phyloP scores from a whole-genome alignment of 2,888 invertebrate genomes.

The Hydrotaea cyrtoneurina region DNA sequence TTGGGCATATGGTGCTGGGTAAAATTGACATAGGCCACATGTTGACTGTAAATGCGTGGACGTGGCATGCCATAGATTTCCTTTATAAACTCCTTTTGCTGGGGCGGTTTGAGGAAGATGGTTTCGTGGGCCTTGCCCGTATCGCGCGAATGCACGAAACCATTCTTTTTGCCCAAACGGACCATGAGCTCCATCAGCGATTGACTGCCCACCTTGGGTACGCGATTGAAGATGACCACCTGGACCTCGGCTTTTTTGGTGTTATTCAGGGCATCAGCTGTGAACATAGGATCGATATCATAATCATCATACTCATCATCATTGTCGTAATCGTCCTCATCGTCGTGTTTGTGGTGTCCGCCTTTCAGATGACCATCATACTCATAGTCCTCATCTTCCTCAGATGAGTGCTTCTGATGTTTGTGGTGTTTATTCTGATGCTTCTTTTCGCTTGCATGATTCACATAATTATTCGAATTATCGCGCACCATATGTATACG shows the following conservation, averaged over 20 bases:
- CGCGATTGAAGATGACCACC: constrained; percentile 92
- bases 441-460: background rate
- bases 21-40: constrained; percentile 94
- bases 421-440: constrained; percentile 57
- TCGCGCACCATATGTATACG: background rate
- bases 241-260: constrained; percentile 82
- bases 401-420: constrained; percentile 13
- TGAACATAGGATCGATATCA: constrained; percentile 60
- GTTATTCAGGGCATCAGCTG: constrained; percentile 75
- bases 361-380: background rate
- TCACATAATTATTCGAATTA: background rate
- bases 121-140: constrained; percentile 91
- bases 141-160: constrained; percentile 84
- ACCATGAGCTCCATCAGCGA: constrained; percentile 92
- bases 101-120: constrained; percentile 87
- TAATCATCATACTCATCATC: constrained; percentile 50
- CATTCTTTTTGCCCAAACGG: constrained; percentile 82
- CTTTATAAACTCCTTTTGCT: constrained; percentile 87
- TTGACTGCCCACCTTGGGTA: constrained; percentile 94
- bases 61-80: constrained; percentile 85
- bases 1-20: constrained; percentile 88
- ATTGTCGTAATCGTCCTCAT: background rate
- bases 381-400: background rate
- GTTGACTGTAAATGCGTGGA: constrained; percentile 92
- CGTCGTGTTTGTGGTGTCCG: background rate